Base-by-base conservation (phyloP, 2,797 vertebrate species). In the Heterohyrax brucei region DNA sequence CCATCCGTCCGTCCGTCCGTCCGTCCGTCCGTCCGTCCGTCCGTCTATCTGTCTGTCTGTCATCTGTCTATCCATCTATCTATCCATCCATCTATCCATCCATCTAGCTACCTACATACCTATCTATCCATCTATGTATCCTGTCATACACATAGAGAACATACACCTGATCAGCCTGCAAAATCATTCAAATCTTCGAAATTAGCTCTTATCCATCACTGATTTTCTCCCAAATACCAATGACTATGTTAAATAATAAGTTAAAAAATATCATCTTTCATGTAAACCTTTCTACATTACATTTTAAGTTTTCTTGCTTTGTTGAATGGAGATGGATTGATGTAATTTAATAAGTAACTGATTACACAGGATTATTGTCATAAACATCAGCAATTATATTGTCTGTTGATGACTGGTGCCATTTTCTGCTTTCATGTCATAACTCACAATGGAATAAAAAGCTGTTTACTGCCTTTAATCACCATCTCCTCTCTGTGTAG, bases 271-370 rank as follows among this genome's bases (percentile, higher is more conserved):
- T 89, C 90, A 87, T 77, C 21, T 70, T 89, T 19, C 39, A 9
- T 50, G n/a, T 66, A 70, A 90, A 77, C 66, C 2, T 4, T 89
- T 68, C 72, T 50, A 87, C 46, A 70, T 90, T 39, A 76, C 14
- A 90, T 8, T 76, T 78, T 8, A 59, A 18, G 82, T 95, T 93
- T 83, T 89, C 56, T 80, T 94, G 53, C 72, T 80, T 93, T 88
- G 44, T 83, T 90, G 4, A 80, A 46, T 70, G 87, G 19, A 44
- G 22, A 75, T 89, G 44, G 87, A 3, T 81, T 82, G 24, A 75
- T 4, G 89, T 80, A 33, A 88, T 44, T 93, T 93, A 89, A 39
- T 73, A 44, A 73, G 91, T 93, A 59, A 61, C 6, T 83, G 46
- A 87, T 64, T 5, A 48, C 16, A 75, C 24, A 83, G 14, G 46